Evolutionary conservation across 2,113 vertebrate species (phyloP).

Genomic region (Halcyon malimbica): DNA sequence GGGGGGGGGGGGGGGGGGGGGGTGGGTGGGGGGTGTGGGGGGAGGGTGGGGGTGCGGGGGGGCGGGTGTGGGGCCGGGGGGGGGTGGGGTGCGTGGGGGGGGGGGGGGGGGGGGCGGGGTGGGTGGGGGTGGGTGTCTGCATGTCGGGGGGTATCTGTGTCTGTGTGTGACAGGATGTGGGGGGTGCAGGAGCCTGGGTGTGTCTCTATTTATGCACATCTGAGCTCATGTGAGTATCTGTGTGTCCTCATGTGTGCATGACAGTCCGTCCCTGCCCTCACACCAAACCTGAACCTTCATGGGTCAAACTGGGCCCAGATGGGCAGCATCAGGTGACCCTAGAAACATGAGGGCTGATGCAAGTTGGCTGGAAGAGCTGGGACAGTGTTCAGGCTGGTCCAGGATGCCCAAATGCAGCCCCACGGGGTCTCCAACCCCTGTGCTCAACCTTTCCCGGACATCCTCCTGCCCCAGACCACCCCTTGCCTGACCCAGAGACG

Average conservation of each 20-base stretch:
- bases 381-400: neutral
- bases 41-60: no score
- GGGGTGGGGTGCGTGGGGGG: no score
- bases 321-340: neutral
- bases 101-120: neutral
- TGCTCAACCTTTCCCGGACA: neutral
- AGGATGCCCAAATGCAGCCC: accelerated
- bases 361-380: neutral
- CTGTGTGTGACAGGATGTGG: no score
- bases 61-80: no score
- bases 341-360: neutral
- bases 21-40: no score
- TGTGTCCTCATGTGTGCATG: neutral
- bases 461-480: neutral
- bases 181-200: neutral
- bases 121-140: neutral
- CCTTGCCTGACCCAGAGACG: neutral
- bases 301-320: neutral
- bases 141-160: neutral
- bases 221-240: neutral
- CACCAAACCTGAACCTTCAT: neutral
- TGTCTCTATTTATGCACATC: neutral
- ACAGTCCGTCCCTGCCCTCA: neutral
- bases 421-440: neutral
- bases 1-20: no score